A percentile compares a stretch with the other conserved stretches of the same genome.
These are phyloP conservation scores for Penaeus vannamei DNA, from an alignment of 1,140 invertebrate species.

Conservation along the genomic window DNA sequence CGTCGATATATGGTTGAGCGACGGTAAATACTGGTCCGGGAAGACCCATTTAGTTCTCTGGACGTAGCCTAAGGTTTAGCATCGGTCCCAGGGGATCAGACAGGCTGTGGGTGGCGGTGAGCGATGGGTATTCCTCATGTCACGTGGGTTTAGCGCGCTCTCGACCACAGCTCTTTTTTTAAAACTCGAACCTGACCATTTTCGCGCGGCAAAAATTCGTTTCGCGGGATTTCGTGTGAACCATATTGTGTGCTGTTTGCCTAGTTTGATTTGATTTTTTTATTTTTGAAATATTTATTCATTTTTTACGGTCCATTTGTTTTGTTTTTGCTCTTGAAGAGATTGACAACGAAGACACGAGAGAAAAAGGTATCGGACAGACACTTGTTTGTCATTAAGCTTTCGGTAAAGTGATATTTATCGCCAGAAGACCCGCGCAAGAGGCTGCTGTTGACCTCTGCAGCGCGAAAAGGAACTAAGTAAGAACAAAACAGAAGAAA, in stretches of 20 bases:
- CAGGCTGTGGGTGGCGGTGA: constrained; percentile 50
- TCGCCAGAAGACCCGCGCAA: no score
- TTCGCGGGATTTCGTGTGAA: background rate
- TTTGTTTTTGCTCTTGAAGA: no score
- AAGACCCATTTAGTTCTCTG: constrained; percentile 60
- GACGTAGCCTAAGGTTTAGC: constrained; percentile 57
- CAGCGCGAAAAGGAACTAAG: no score
- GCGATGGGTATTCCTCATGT: constrained; percentile 35
- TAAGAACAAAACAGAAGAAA: no score
- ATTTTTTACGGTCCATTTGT: no score
- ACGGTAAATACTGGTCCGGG: constrained; percentile 54
- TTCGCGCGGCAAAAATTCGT: constrained; percentile 10
- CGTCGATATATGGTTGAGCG: constrained; percentile 55
- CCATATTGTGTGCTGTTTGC: constrained; percentile 13
- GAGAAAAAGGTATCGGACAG: no score
- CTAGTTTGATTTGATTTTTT: background rate
- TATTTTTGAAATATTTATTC: no score
- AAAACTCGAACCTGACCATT: background rate
- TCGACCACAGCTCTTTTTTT: background rate
- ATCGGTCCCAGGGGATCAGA: constrained; percentile 28
- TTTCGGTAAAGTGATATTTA: no score
- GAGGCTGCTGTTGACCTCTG: no score
- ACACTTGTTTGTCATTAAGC: no score
- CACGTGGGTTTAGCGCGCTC: constrained; percentile 39
- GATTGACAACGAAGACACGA: no score